Evolutionary conservation across 64 coral and sea anemone genomes (phyloP).

Genomic region (Dendronephthya gigantea): DNA sequence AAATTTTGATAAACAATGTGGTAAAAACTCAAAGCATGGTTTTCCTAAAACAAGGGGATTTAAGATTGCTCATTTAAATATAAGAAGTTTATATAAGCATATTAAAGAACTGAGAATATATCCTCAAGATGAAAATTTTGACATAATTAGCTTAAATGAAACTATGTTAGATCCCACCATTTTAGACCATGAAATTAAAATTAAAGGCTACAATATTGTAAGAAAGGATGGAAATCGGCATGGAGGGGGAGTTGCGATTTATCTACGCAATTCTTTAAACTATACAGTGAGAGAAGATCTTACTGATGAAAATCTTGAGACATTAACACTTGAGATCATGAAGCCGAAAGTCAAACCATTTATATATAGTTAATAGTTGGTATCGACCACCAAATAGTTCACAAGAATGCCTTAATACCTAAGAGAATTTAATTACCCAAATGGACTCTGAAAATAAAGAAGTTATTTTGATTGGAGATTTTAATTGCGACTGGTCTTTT

Average conservation of each 20-base stretch:
- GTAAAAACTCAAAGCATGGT: conserved; percentile 36
- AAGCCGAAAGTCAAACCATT: conserved; percentile 35
- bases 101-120: conserved; percentile 39
- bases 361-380: conserved; percentile 47
- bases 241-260: conserved; percentile 37
- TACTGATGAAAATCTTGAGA: conserved; percentile 33
- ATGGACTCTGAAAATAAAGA: conserved; percentile 44
- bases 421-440: conserved; percentile 38
- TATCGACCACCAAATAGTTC: conserved; percentile 43
- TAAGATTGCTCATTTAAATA: conserved; percentile 26
- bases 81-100: conserved; percentile 37
- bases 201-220: conserved; percentile 32
- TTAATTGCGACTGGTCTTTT: conserved; percentile 43
- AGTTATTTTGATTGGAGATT: too few species aligned
- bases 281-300: conserved; percentile 45
- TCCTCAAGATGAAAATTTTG: conserved; percentile 32
- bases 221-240: conserved; percentile 40
- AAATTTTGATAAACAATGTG: conserved; percentile 24
- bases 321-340: conserved; percentile 35
- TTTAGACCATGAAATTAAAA: conserved; percentile 26
- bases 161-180: conserved; percentile 33
- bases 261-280: conserved; percentile 35
- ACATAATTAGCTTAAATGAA: conserved; percentile 41
- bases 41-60: conserved; percentile 36
- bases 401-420: conserved; percentile 35